Base-by-base conservation (phyloP, 2,888 invertebrate genomes). In the Tortrix viridana region DNA sequence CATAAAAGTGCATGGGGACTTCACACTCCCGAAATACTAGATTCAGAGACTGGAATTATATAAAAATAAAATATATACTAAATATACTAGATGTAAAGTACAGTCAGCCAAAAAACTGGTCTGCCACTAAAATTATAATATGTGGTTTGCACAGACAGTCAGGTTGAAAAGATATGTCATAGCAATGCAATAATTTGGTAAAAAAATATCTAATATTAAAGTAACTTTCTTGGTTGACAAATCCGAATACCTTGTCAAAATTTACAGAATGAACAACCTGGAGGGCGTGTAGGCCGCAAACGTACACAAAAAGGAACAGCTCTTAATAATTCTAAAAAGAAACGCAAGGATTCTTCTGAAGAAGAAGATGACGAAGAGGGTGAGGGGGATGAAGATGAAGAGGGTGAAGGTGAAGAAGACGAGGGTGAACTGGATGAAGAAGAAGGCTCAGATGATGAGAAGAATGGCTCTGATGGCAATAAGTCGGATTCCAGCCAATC, bases 401-500 rank as follows among this genome's bases (percentile, higher is more conserved):
- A 90, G 65, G 91, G 80, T 47, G 85, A 84, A 65, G 84, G 80
- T 1, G 92, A 92, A 66, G 92, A 89, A 46, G 91, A 90, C 20
- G 92, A 91, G 60, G 91, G 84, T 1, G 92, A 92, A 50, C 70
- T 89, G 14, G 92, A 92, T 64, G 92, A 92, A 43, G 92, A 91
- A 64, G 92, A 90, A 66, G 92, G 89, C n/a, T 90, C 90, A 1
- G 92, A 92, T 66, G 92, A 92, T 70, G 92, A 92, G 69, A 92
- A 92, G 73, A 92, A 92, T 79, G 92, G 91, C 48, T 92, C 92
- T 38, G 92, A 92, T 73, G 92, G 92, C 49, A 92, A 92, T 61
- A 92, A 92, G 69, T 92, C 92, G 60, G 92, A 92, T 71, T 92
- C 92, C 68, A 92, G 92, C 76, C 92, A 92, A 74, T 92, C 92